phyloP scores from a whole-genome alignment of 2,113 vertebrate species.

The Pterocles burchelli region DNA sequence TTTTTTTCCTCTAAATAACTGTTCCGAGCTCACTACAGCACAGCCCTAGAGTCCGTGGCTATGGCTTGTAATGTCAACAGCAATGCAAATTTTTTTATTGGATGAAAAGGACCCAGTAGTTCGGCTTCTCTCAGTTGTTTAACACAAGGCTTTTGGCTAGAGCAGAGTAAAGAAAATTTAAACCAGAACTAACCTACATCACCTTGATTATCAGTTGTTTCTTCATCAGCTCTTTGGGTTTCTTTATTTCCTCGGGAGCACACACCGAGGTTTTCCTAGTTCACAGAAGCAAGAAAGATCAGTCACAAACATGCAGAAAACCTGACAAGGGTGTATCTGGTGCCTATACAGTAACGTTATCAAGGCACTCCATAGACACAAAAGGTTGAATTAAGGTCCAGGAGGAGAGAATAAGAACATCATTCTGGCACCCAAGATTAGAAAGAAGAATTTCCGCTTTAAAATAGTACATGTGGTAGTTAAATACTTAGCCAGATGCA shows the following conservation, averaged over 20 bases:
- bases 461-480: not conserved
- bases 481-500: not conserved
- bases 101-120: not conserved
- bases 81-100: not conserved
- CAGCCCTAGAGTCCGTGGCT: not conserved
- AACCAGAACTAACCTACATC: constrained; percentile 68
- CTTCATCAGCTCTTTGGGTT: constrained; percentile 76
- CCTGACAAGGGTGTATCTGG: not conserved
- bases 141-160: not conserved
- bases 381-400: not conserved
- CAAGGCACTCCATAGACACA: not conserved
- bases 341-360: not conserved
- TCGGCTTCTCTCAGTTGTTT: not conserved
- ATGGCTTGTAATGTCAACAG: not conserved
- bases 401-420: not conserved
- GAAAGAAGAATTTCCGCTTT: not conserved
- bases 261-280: constrained; percentile 75
- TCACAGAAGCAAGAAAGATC: not conserved
- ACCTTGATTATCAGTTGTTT: constrained; percentile 82
- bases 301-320: not conserved
- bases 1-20: not conserved
- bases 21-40: not conserved
- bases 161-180: not conserved
- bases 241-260: constrained; percentile 76
- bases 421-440: not conserved